A percentile compares a stretch with the other conserved stretches of the same genome.
Conservation (phyloP, 2,888 invertebrate species). For the Drosophila dives region DNA sequence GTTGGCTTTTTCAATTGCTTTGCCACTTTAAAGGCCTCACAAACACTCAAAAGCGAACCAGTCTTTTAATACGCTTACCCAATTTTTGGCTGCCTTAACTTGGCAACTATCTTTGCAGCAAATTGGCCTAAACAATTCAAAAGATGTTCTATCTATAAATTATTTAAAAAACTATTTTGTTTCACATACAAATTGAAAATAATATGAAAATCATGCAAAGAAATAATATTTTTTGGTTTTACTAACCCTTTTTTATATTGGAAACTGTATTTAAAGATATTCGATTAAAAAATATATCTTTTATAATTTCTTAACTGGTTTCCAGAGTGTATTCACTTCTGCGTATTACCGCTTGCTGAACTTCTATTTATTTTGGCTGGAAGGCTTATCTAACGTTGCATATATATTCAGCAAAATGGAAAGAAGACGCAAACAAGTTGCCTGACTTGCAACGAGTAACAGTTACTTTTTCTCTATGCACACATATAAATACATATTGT, state of each 20-base stretch:
- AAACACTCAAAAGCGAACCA: slow-evolving; percentile 62
- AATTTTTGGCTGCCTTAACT: slow-evolving; percentile 5
- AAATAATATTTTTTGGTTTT: neutral
- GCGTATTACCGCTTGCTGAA: neutral
- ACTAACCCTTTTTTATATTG: neutral
- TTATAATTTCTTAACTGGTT: slow-evolving; percentile 1
- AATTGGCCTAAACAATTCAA: neutral
- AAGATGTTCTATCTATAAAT: neutral
- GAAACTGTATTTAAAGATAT: neutral
- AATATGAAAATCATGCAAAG: neutral
- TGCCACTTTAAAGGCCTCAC: slow-evolving; percentile 74
- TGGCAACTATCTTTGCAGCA: slow-evolving; percentile 6
- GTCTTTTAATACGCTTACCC: slow-evolving; percentile 65
- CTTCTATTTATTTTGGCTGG: slow-evolving; percentile 30
- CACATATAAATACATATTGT: slow-evolving; percentile 31
- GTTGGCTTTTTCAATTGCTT: slow-evolving; percentile 78
- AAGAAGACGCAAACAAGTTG: slow-evolving; percentile 77
- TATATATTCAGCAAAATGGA: slow-evolving; percentile 63
- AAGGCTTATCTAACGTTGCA: slow-evolving; percentile 38
- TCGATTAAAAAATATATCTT: neutral
- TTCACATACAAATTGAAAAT: neutral
- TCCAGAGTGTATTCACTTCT: slow-evolving; percentile 21
- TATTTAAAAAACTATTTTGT: neutral
- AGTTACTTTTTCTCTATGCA: slow-evolving; percentile 69
- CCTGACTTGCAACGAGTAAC: slow-evolving; percentile 63